Evolutionary conservation across 1,140 invertebrate genomes (phyloP).

Genomic region (Marisa cornuarietis): DNA sequence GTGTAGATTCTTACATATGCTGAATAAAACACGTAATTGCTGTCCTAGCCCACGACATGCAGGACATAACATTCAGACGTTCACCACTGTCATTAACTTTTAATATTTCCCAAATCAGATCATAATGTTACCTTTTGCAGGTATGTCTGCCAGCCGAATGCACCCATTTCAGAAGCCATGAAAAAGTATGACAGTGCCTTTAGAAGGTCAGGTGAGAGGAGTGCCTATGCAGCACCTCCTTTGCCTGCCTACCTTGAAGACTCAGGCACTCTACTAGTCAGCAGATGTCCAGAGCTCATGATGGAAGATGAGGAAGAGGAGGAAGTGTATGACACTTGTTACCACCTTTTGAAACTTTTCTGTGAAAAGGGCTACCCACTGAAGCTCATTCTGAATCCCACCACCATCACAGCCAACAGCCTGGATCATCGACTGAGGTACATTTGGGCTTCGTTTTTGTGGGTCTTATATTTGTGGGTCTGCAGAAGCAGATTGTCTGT

Average conservation of each 20-base stretch:
- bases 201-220: slow-evolving; percentile 48
- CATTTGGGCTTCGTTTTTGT: not conserved
- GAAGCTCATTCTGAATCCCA: slow-evolving; percentile 78
- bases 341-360: slow-evolving; percentile 83
- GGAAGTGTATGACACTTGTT: slow-evolving; percentile 76
- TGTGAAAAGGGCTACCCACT: slow-evolving; percentile 71
- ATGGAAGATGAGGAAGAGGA: slow-evolving; percentile 31
- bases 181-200: slow-evolving; percentile 77
- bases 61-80: too few relatives aligned
- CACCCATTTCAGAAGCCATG: slow-evolving; percentile 76
- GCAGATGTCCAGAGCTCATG: slow-evolving; percentile 13
- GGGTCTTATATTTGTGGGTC: not conserved
- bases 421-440: slow-evolving; percentile 86
- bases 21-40: too few relatives aligned
- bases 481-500: not conserved
- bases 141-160: slow-evolving; percentile 75
- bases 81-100: too few relatives aligned
- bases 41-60: too few relatives aligned
- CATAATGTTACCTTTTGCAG: slow-evolving; percentile 52
- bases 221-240: slow-evolving; percentile 69
- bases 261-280: not conserved
- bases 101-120: too few relatives aligned
- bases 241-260: slow-evolving; percentile 69
- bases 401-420: slow-evolving; percentile 80
- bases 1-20: too few relatives aligned